A percentile compares a stretch with the other conserved stretches of the same genome.
phyloP scores from a whole-genome alignment of 2,888 invertebrate species.

The Dioctria linearis region DNA sequence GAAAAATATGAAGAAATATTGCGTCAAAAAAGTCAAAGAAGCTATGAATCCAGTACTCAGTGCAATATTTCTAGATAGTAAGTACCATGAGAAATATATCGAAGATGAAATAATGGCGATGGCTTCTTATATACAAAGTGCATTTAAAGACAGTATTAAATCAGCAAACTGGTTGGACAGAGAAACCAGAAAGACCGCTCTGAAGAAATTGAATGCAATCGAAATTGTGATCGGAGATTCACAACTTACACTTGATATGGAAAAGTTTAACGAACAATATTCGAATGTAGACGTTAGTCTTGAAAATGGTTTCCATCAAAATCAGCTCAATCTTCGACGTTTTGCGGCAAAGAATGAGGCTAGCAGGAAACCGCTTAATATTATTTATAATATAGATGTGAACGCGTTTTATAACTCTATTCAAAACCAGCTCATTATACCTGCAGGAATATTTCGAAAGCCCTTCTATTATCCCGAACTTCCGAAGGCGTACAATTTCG shows the following conservation, averaged over 20 bases:
- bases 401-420: not conserved
- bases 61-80: slow-evolving; percentile 34
- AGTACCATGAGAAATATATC: not conserved
- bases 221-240: slow-evolving; percentile 31
- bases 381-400: slow-evolving; percentile 20
- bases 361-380: not conserved
- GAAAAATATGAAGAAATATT: slow-evolving; percentile 5
- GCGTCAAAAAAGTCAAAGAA: not conserved
- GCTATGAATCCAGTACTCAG: slow-evolving; percentile 2
- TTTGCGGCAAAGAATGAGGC: slow-evolving; percentile 5
- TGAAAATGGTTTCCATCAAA: slow-evolving; percentile 25
- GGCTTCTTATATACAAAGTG: not conserved
- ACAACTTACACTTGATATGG: slow-evolving; percentile 7
- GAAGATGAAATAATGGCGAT: slow-evolving; percentile 13
- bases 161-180: slow-evolving; percentile 29
- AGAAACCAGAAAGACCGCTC: not conserved
- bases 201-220: slow-evolving; percentile 12
- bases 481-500: slow-evolving; percentile 36
- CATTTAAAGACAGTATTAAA: slow-evolving; percentile 28
- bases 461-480: slow-evolving; percentile 34
- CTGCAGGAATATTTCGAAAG: slow-evolving; percentile 23
- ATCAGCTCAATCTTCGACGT: slow-evolving; percentile 8
- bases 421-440: slow-evolving; percentile 21
- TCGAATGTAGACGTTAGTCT: not conserved
- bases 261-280: slow-evolving; percentile 1